Conservation (phyloP, 2,797 vertebrate genomes). For the Myotis daubentonii region DNA sequence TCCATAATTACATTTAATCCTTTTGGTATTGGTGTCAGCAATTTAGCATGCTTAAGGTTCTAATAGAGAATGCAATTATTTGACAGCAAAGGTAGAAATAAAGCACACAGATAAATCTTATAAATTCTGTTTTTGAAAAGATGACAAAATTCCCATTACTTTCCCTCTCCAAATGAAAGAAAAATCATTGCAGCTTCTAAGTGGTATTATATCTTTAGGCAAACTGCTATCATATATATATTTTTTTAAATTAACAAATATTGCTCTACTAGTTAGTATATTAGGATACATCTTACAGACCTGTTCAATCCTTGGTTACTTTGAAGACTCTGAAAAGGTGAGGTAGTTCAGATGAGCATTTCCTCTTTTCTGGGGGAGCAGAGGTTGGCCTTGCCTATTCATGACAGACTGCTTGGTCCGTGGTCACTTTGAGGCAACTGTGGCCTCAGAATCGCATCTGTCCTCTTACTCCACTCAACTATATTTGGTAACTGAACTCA, state of each 20-base stretch:
- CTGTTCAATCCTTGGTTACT: slow-evolving; percentile 63
- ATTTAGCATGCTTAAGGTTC: slow-evolving; percentile 24
- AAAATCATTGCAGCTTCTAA: slow-evolving; percentile 22
- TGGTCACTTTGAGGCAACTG: slow-evolving; percentile 79
- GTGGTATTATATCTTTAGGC: background rate
- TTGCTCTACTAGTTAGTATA: slow-evolving; percentile 50
- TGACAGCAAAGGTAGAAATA: background rate
- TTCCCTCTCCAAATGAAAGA: background rate
- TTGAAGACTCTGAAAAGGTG: slow-evolving; percentile 63
- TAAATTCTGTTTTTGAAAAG: background rate
- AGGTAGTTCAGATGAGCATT: slow-evolving; percentile 55
- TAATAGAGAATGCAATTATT: background rate
- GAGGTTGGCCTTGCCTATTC: slow-evolving; percentile 77
- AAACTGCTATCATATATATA: background rate
- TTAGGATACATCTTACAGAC: slow-evolving; percentile 67
- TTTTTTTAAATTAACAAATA: slow-evolving; percentile 48
- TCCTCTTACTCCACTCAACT: slow-evolving; percentile 90
- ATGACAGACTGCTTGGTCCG: slow-evolving; percentile 82
- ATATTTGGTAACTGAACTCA: slow-evolving; percentile 97
- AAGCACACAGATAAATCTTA: background rate
- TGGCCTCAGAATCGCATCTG: slow-evolving; percentile 91
- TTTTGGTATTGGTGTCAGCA: slow-evolving; percentile 42
- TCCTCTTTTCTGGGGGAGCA: slow-evolving; percentile 63
- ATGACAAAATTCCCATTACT: background rate
- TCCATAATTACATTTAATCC: slow-evolving; percentile 19